phyloP scores from a whole-genome alignment of 2,797 vertebrate species.

The Miichthys miiuy region DNA sequence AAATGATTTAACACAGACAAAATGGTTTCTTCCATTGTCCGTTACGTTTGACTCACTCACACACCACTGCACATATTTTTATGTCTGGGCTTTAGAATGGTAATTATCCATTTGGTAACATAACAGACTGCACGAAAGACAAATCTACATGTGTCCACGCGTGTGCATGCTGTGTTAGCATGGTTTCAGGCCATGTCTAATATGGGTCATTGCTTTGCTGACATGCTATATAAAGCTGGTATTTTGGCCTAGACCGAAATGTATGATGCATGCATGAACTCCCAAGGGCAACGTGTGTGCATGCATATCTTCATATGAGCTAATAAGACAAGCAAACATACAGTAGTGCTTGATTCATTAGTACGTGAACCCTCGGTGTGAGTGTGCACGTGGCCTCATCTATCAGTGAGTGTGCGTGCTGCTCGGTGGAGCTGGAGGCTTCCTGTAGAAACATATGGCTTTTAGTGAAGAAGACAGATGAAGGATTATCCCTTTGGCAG shows the following conservation, averaged over 20 bases:
- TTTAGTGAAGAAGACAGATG: conserved; percentile 73
- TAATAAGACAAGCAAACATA: conserved; percentile 46
- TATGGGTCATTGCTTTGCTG: conserved; percentile 78
- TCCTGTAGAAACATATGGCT: conserved; percentile 82
- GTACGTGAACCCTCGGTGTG: conserved; percentile 28
- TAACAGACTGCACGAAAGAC: conserved; percentile 36
- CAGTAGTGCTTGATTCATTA: conserved; percentile 43
- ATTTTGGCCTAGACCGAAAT: conserved; percentile 68
- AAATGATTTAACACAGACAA: conserved; percentile 13
- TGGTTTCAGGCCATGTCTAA: conserved; percentile 63
- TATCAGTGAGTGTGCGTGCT: conserved; percentile 26
- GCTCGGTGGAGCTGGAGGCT: conserved; percentile 56
- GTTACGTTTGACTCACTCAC: too few relatives aligned
- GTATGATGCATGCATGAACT: conserved; percentile 53
- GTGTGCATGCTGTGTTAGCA: conserved; percentile 18
- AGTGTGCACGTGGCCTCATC: conserved; percentile 2
- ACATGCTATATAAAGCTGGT: conserved; percentile 76
- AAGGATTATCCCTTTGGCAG: conserved; percentile 80
- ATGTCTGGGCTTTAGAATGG: conserved; percentile 17
- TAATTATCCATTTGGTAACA: conserved; percentile 48
- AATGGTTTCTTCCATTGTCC: background rate
- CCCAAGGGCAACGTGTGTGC: conserved; percentile 27
- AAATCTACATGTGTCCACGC: conserved; percentile 26
- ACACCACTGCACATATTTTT: background rate
- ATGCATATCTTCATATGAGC: background rate